Evolutionary conservation across 2,888 invertebrate species (phyloP), one percentile per base, ranked within the genome.

Genomic region (Phoronis australis): DNA sequence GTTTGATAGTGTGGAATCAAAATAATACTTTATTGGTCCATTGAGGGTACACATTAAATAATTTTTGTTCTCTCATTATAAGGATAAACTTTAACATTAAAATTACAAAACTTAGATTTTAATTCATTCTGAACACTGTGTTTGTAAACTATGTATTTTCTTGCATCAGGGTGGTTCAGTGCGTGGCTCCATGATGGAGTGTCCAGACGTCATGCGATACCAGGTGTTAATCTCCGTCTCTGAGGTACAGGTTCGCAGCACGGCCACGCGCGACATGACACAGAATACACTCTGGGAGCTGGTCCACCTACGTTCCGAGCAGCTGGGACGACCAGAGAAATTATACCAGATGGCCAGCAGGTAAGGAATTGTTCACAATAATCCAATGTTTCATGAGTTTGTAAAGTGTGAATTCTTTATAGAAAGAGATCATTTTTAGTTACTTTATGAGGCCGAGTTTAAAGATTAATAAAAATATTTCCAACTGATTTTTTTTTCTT

Each of bases 211-310:
- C 38, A 50, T 93, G 58, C 84, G 94, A 64, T 95, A 94, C 80
- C 94, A 95, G 80, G 94, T 94, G 51, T 81, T 95, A 60, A 95
- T 96, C 68, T 95, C 95, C 0, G 95, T 96, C 39, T 93, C 93
- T 21, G 95, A 96, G 81, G 94, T 96, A 38, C 95, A 96, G 82
- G 95, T 96, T 38, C 83, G 95, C 53, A 91, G 93, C 37, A 90
- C 91, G 37, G 91, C 91, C 2, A 90, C 92, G 53, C 91, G 91
- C 74, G 93, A 94, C 71, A 74, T 74, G 41, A 78, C 79, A 48
- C 88, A 91, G 85, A 94, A 94, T 80, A 95, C 91, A 82, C 83
- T 94, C 55, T 96, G 96, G 95, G 95, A 96, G 80, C 84, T 96
- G 59, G 91, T 96, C 66, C 95, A 96, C 78, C 82, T 94, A 68